Percentiles rank a stretch among this genome's conserved stretches.
Conservation (phyloP, 2,113 vertebrate species). For the Suncus etruscus region DNA sequence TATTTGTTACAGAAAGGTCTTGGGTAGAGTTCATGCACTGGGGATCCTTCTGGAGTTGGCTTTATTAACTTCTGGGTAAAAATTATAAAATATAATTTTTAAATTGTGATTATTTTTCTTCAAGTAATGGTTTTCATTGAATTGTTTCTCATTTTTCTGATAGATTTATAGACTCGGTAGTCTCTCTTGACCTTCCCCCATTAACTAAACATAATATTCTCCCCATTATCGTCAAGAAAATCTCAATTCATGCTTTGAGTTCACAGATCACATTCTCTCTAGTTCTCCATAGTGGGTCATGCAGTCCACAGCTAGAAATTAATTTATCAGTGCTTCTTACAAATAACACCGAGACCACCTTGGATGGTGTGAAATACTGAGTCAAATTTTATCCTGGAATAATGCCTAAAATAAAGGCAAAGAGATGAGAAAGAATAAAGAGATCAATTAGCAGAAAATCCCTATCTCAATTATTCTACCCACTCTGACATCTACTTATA, state of each 20-base stretch:
- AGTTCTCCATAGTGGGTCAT: not conserved
- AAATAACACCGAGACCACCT: not conserved
- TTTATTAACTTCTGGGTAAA: not conserved
- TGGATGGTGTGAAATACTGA: not conserved
- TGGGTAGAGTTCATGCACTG: no score
- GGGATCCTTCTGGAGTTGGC: no score
- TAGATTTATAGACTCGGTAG: not conserved
- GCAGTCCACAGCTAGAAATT: not conserved
- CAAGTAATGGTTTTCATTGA: not conserved
- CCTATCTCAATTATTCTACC: not conserved
- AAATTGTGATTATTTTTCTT: not conserved
- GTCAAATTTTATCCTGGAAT: not conserved
- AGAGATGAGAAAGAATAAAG: not conserved
- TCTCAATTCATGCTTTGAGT: not conserved
- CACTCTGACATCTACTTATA: no score
- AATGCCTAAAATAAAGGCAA: not conserved
- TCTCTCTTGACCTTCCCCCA: not conserved
- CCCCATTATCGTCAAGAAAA: not conserved
- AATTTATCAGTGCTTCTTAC: not conserved
- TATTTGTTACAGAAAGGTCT: no score
- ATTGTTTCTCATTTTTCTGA: not conserved
- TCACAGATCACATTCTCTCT: not conserved
- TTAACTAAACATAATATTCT: not conserved
- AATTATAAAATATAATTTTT: not conserved
- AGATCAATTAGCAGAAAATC: not conserved